Evolutionary conservation across 1,140 invertebrate genomes (phyloP).

Genomic region (Probaryconus sp.): DNA sequence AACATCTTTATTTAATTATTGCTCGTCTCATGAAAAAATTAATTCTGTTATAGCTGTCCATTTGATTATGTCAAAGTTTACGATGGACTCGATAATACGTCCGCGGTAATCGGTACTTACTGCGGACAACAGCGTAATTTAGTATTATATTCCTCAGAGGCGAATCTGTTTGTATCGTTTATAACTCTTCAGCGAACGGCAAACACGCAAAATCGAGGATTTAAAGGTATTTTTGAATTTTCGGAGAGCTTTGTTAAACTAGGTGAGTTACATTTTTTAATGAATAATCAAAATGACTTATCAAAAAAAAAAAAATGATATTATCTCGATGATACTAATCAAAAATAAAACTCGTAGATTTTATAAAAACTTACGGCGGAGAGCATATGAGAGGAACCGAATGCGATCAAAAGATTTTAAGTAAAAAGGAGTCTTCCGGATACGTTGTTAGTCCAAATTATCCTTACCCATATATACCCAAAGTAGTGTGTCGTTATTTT

Average conservation of each 20-base stretch:
- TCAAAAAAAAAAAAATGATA: no score
- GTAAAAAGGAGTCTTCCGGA: conserved; percentile 93
- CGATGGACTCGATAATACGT: conserved; percentile 91
- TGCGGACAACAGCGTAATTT: conserved; percentile 98
- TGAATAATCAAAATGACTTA: no score
- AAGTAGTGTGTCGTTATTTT: conserved; percentile 97
- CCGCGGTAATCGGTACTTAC: conserved; percentile 96
- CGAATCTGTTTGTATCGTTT: conserved; percentile 93
- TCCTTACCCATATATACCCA: conserved; percentile 94
- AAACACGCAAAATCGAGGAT: conserved; percentile 95
- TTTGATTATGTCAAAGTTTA: conserved; percentile 98
- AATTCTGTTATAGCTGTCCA: conserved; percentile 89
- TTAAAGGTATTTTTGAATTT: conserved; percentile 97
- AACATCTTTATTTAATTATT: neutral
- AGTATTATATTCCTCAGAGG: conserved; percentile 94
- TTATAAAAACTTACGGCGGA: conserved; percentile 90
- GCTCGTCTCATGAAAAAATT: neutral
- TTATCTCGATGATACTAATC: no score
- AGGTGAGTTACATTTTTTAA: conserved; percentile 80
- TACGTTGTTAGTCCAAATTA: conserved; percentile 96
- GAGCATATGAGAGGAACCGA: conserved; percentile 96
- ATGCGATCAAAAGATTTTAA: conserved; percentile 98
- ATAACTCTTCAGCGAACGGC: conserved; percentile 92
- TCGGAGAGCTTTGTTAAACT: conserved; percentile 97
- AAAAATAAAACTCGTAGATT: conserved; percentile 82